These are phyloP conservation scores for Drosophila nr. fundita DNA, from an alignment of 2,888 invertebrate species.

Conservation along the genomic window DNA sequence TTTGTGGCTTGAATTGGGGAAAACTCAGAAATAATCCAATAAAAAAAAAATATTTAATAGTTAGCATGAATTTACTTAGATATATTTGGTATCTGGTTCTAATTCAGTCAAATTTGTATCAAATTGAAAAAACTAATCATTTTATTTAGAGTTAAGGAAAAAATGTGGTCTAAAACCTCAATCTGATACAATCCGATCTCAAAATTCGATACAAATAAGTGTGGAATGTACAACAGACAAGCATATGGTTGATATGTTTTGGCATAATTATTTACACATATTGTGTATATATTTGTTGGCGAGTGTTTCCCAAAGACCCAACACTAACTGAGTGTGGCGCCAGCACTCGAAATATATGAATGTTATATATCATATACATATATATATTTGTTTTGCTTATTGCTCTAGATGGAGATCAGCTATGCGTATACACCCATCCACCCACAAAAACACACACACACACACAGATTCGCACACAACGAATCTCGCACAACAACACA, in stretches of 20 bases:
- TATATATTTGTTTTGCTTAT: not conserved
- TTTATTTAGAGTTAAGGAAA: not conserved
- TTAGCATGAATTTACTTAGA: not conserved
- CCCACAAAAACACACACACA: conserved; percentile 27
- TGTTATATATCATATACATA: not conserved
- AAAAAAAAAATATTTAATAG: no score
- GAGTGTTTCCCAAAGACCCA: not conserved
- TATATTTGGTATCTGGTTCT: not conserved
- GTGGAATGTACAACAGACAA: not conserved
- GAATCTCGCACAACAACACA: conserved; percentile 53
- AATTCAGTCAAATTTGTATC: not conserved
- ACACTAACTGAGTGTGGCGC: conserved; percentile 27
- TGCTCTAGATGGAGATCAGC: conserved; percentile 8
- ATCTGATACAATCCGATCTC: not conserved
- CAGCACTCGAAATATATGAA: conserved; percentile 9
- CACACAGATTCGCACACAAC: conserved; percentile 14
- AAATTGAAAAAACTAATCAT: not conserved
- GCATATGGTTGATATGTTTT: not conserved
- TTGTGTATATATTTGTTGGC: not conserved
- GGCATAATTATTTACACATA: conserved; percentile 6
- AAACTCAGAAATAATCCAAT: no score
- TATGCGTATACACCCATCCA: conserved; percentile 18
- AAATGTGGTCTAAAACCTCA: not conserved
- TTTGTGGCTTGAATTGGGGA: no score
- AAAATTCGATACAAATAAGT: not conserved